Conservation (phyloP, 1,140 invertebrate species). For the Hyphantria cunea region DNA sequence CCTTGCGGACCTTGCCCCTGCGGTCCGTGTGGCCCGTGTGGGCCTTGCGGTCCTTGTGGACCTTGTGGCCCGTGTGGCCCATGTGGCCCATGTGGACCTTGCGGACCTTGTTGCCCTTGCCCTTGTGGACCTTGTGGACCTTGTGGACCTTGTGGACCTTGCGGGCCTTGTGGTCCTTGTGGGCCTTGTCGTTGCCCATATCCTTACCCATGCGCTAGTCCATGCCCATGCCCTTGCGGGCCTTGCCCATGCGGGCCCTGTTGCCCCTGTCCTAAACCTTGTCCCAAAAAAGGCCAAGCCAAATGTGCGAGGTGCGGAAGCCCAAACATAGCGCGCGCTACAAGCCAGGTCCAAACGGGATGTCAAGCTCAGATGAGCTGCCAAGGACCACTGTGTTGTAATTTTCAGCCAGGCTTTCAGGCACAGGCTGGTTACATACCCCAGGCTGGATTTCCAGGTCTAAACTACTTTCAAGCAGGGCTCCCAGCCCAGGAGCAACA, state of each 20-base stretch:
- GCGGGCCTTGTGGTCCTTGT: slow-evolving; percentile 8
- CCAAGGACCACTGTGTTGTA: neutral
- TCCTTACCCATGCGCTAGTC: slow-evolving; percentile 19
- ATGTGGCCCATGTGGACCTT: slow-evolving; percentile 25
- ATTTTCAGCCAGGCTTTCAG: neutral
- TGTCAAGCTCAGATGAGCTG: neutral
- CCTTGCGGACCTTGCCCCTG: slow-evolving; percentile 43
- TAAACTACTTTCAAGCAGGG: too few species aligned
- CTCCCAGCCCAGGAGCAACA: too few species aligned
- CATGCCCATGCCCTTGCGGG: slow-evolving; percentile 22
- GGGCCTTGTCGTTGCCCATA: slow-evolving; percentile 20
- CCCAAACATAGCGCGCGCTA: neutral
- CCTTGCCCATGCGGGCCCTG: slow-evolving; percentile 79
- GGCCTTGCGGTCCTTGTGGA: slow-evolving; percentile 28
- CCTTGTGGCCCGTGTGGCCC: slow-evolving; percentile 25
- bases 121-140: slow-evolving; percentile 24
- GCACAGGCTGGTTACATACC: too few species aligned
- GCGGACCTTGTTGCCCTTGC: slow-evolving; percentile 13
- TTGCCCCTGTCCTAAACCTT: slow-evolving; percentile 31
- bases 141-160: slow-evolving; percentile 8
- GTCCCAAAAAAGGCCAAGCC: slow-evolving; percentile 49
- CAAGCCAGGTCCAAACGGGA: neutral
- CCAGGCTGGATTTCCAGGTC: too few species aligned
- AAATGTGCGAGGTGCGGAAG: neutral
- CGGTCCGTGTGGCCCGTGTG: slow-evolving; percentile 29